These are phyloP conservation scores for Temnothorax ravouxi DNA, from an alignment of 2,888 invertebrate species.

Conservation along the genomic window DNA sequence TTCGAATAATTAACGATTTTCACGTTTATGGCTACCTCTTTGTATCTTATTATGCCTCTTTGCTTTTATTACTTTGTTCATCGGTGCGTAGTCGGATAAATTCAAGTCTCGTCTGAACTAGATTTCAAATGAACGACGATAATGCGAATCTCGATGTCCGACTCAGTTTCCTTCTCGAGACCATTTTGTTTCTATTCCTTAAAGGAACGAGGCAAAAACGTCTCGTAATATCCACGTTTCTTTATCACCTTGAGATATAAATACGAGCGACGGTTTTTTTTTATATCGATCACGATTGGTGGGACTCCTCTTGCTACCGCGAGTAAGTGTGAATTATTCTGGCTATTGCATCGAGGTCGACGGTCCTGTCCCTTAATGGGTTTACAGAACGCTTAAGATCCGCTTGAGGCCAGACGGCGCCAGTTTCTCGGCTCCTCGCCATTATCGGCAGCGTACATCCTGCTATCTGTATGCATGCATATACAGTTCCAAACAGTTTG, in stretches of 20 bases:
- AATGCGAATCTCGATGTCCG: not conserved
- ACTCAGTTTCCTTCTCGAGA: not conserved
- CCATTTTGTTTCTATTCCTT: not conserved
- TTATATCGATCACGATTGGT: not conserved
- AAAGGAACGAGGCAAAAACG: not conserved
- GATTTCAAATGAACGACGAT: not conserved
- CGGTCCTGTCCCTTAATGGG: slow-evolving; percentile 70
- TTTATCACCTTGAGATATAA: slow-evolving; percentile 1
- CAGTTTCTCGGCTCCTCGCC: slow-evolving; percentile 71
- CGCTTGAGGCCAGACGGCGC: slow-evolving; percentile 74
- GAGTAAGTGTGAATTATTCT: slow-evolving; percentile 36
- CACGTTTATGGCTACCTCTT: not conserved
- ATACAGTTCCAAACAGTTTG: slow-evolving; percentile 21
- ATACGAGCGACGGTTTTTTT: slow-evolving; percentile 8
- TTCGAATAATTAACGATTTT: not conserved
- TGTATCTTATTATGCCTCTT: not conserved
- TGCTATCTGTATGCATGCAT: slow-evolving; percentile 9
- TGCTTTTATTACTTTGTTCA: not conserved
- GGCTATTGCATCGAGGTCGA: slow-evolving; percentile 63
- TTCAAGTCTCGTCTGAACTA: not conserved
- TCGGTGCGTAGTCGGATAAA: not conserved
- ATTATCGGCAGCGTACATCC: slow-evolving; percentile 69
- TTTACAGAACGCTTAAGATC: slow-evolving; percentile 68
- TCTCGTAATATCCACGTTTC: not conserved
- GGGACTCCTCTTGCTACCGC: not conserved